Evolutionary conservation across 1,140 invertebrate genomes (phyloP).

Genomic region (Macrobrachium nipponense): DNA sequence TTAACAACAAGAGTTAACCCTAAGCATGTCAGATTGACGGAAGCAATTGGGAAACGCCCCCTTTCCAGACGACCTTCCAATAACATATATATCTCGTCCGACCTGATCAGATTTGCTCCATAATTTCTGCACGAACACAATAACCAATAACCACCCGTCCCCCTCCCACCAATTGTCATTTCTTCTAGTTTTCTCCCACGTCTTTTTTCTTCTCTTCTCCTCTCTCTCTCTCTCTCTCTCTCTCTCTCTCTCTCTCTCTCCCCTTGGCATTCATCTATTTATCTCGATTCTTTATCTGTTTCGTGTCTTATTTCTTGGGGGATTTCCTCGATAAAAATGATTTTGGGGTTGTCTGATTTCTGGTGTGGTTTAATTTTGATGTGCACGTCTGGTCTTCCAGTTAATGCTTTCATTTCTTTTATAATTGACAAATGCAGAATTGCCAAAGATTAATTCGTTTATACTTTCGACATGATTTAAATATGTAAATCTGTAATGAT

Average conservation of each 20-base stretch:
- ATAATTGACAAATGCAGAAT: background rate
- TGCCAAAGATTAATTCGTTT: too few relatives aligned
- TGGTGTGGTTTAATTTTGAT: background rate
- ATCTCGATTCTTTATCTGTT: background rate
- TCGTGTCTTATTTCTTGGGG: background rate
- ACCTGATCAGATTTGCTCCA: background rate
- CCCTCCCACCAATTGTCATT: background rate
- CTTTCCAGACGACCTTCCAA: too few relatives aligned
- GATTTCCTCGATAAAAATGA: background rate
- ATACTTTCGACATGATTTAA: background rate
- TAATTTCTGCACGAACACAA: background rate
- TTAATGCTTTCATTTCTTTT: background rate
- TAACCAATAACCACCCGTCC: background rate
- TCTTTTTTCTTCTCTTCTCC: background rate
- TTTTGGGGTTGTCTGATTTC: background rate
- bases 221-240: constrained; percentile 17
- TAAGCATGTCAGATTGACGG: too few relatives aligned
- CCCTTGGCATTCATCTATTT: background rate
- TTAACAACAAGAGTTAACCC: too few relatives aligned
- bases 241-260: constrained; percentile 18
- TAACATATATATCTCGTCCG: background rate
- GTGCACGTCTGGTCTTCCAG: background rate
- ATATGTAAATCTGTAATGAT: too few relatives aligned
- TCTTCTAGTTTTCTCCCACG: background rate
- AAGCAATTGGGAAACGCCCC: too few relatives aligned